Base-by-base conservation (phyloP, 2,888 invertebrate genomes). In the Folsomia candida region DNA sequence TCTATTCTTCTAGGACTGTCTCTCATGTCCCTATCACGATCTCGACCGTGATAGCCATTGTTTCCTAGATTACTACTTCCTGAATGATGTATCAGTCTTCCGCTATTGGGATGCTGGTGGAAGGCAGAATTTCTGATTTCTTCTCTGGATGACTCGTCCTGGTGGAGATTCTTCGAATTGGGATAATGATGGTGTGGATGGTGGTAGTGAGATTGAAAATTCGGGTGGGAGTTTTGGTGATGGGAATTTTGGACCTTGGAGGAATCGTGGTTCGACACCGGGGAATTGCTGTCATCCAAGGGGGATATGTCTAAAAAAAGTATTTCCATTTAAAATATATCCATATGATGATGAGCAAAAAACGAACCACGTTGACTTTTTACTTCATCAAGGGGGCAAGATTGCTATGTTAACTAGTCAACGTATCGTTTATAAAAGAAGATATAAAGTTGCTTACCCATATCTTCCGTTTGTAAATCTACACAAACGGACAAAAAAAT, bases 231-330 rank as follows among this genome's bases (percentile, higher is more conserved):
- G 67, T 27, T 57, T 26, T 71, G 71, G 37, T 64, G 65, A 65
- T 70, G 70, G 65, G 73, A 70, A 64, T 73, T 69, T 57, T 28
- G 47, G 61, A 24, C 68, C 68, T 22, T 67, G 65, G 28, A 75
- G 37, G 75, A 75, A 58, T 75, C 75, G n/a, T n/a, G n/a, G n/a
- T 59, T 71, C 18, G 75, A 73, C 18, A 73, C 69, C 60, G 76
- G 76, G 20, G 76, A 75, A 68, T 69, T 75, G 26, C 74, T 73
- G 59, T 77, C 78, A 47, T 79, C 79, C 64, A 76, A 65, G 20
- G 94, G 94, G 72, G 94, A 95, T 82, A 95, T 94, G 82, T 96
- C 95, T 20, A 54, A n/a, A n/a, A n/a, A n/a, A n/a, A n/a, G n/a
- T n/a, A n/a, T n/a, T n/a, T n/a, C n/a, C n/a, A n/a, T n/a, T n/a